These are phyloP conservation scores for Ctenopoma multispine DNA, from an alignment of 2,797 vertebrate species.

Conservation along the genomic window DNA sequence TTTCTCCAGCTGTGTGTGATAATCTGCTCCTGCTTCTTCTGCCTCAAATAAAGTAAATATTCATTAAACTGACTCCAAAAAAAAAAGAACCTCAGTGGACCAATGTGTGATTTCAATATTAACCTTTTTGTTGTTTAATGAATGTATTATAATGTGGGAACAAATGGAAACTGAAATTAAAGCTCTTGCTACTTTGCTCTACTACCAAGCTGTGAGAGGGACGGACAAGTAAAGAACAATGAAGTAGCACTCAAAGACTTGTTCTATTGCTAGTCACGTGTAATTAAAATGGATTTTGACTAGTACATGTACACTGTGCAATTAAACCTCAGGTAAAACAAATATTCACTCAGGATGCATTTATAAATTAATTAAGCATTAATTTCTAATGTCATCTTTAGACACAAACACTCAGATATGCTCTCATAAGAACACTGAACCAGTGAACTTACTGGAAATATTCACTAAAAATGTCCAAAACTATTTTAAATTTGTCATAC, in stretches of 20 bases:
- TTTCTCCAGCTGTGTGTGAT: neutral
- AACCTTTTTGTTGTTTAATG: neutral
- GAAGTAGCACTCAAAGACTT: neutral
- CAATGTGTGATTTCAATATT: neutral
- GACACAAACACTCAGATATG: neutral
- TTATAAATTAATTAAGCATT: neutral
- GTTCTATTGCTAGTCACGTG: neutral
- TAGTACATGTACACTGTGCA: neutral
- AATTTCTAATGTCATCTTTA: neutral
- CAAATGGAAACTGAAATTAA: neutral
- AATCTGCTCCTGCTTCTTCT: neutral
- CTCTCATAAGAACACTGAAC: neutral
- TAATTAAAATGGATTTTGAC: neutral
- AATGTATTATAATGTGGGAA: neutral
- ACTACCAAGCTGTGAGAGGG: neutral
- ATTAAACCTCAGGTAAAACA: constrained; percentile 3
- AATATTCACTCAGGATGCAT: neutral
- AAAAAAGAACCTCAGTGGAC: neutral
- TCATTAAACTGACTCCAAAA: neutral
- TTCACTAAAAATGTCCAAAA: neutral
- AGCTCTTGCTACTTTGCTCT: neutral
- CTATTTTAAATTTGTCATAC: neutral
- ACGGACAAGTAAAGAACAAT: neutral
- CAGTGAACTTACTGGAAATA: neutral
- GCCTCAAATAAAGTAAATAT: neutral